Evolutionary conservation across 2,888 invertebrate genomes (phyloP).

Genomic region (Sarcophaga subvicina): DNA sequence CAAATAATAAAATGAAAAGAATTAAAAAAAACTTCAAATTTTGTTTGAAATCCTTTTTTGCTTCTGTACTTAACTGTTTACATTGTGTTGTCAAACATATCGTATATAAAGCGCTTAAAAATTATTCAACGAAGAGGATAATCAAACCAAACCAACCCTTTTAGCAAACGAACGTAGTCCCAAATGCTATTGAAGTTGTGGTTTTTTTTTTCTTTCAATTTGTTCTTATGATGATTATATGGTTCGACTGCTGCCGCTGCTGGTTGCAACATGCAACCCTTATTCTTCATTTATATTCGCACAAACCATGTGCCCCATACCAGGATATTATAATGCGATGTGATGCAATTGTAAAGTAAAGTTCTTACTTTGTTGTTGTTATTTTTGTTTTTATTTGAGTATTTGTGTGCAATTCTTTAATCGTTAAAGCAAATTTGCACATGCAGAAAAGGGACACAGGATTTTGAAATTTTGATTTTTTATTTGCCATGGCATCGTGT

Average conservation of each 20-base stretch:
- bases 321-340: constrained; percentile 28
- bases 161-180: background rate
- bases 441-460: constrained; percentile 13
- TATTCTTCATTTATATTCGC: constrained; percentile 7
- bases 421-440: constrained; percentile 64
- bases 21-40: no score
- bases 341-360: constrained; percentile 24
- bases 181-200: no score
- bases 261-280: constrained; percentile 10
- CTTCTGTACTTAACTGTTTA: no score
- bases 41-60: no score
- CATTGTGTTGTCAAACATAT: constrained; percentile 57
- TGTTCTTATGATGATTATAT: background rate
- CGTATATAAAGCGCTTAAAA: constrained; percentile 33
- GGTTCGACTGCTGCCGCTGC: no score
- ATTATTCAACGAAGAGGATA: background rate
- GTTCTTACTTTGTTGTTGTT: background rate
- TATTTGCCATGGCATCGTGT: constrained; percentile 31
- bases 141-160: constrained; percentile 38
- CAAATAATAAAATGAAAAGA: no score
- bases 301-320: constrained; percentile 48
- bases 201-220: background rate
- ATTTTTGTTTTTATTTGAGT: no score
- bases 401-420: constrained; percentile 51
- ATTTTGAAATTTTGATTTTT: constrained; percentile 2